Percentiles rank a stretch among this genome's conserved stretches.
These are phyloP conservation scores for Leptothorax acervorum DNA, from an alignment of 2,888 invertebrate genomes.

Conservation along the genomic window DNA sequence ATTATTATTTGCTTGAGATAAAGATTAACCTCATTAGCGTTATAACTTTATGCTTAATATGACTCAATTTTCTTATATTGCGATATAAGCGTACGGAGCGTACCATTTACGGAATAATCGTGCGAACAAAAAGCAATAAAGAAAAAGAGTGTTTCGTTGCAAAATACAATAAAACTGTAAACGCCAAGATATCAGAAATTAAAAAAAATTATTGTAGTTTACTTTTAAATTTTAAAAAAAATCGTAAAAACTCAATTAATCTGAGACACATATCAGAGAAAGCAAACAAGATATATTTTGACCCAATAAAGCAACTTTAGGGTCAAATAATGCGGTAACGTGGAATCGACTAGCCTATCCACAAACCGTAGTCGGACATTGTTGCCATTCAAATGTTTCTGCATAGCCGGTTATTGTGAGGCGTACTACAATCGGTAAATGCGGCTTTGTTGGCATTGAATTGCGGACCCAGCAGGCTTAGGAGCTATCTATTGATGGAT, in stretches of 20 bases:
- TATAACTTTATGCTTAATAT: not conserved
- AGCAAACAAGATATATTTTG: not conserved
- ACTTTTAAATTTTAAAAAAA: not conserved
- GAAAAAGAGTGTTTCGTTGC: not conserved
- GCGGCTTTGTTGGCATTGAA: conserved; percentile 66
- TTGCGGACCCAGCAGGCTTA: conserved; percentile 52
- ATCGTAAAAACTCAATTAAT: conserved; percentile 29
- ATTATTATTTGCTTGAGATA: not conserved
- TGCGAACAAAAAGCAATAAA: not conserved
- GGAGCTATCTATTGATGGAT: conserved; percentile 41
- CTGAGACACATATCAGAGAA: not conserved
- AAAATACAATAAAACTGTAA: not conserved
- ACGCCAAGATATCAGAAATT: not conserved
- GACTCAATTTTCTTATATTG: not conserved
- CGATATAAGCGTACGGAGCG: not conserved
- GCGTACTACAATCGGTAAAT: conserved; percentile 63
- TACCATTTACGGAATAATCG: not conserved
- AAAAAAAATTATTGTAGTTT: not conserved
- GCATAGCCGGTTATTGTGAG: conserved; percentile 65
- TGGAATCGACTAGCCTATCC: conserved; percentile 42
- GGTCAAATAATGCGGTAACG: conserved; percentile 28
- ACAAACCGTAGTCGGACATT: conserved; percentile 49
- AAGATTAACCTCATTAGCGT: not conserved
- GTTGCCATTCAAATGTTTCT: conserved; percentile 62
- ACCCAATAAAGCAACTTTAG: not conserved